Evolutionary conservation across 2,797 vertebrate genomes (phyloP), one percentile per base, ranked within the genome.

Genomic region (Gymnocypris eckloni): DNA sequence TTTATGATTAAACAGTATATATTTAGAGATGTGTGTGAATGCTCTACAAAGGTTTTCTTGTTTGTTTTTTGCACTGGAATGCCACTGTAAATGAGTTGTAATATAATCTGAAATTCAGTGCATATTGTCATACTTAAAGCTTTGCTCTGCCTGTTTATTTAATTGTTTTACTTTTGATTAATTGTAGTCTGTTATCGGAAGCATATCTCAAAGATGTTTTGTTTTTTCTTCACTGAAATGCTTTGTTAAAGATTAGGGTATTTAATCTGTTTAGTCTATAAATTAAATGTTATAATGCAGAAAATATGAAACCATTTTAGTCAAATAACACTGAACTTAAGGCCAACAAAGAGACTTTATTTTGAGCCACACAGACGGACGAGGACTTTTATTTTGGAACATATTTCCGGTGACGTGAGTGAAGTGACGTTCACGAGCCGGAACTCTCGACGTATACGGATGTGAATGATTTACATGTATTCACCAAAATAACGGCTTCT

Each of bases 341-440:
- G 18, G 37, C 28, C 28, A n/a, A 5, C 33, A 15, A 41, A 77
- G 20, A 56, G 7, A n/a, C 28, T 54, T 77, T n/a, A 9, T 43
- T 0, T 6, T 56, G 20, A 41, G 52, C 33, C 20, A n/a, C 52
- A 39, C 18, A 1, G 50, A 22, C 48, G 10, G 37, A 33, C 4
- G 22, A 59, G 52, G 39, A 75, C 70, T 37, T 83, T 61, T 83
- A 83, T 83, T 83, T 83, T 83, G 54, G 54, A 73, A 45, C 0
- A 13, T 12, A 1, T 2, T 28, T 18, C 0, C 2, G 25, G 4
- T 43, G 22, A 79, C 22, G 39, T 7, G 22, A 61, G 2, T 43
- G 39, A 79, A 4, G 39, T 7, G 22, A 11, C 4, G 11, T 56
- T 18, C 10, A 18, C 18, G n/a, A 15, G 6, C 64, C 16, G 20